Conservation (phyloP, 1,140 invertebrate genomes). For the Plodia interpunctella region DNA sequence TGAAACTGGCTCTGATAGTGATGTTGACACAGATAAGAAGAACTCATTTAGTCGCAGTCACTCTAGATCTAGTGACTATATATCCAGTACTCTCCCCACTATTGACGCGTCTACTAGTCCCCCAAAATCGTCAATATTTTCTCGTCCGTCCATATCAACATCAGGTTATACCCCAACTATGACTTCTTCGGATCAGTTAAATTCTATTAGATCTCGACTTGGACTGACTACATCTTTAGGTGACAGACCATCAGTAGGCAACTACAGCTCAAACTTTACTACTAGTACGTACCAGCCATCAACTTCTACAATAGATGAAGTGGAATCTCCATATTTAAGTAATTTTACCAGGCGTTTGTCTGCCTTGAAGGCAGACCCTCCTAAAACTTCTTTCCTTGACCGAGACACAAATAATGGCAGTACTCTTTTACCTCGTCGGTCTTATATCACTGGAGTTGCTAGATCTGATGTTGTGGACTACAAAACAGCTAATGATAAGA, state of each 20-base stretch:
- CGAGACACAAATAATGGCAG: slow-evolving; percentile 63
- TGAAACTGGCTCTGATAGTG: slow-evolving; percentile 79
- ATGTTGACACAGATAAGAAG: slow-evolving; percentile 63
- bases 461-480: slow-evolving; percentile 71
- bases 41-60: slow-evolving; percentile 49
- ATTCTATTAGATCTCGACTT: slow-evolving; percentile 74
- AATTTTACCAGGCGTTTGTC: slow-evolving; percentile 81
- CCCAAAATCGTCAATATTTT: slow-evolving; percentile 58
- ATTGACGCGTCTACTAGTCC: slow-evolving; percentile 47
- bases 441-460: slow-evolving; percentile 52
- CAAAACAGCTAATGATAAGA: slow-evolving; percentile 68
- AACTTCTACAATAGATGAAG: slow-evolving; percentile 59
- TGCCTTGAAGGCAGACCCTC: slow-evolving; percentile 70
- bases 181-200: slow-evolving; percentile 72
- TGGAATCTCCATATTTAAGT: slow-evolving; percentile 82
- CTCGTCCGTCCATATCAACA: slow-evolving; percentile 50
- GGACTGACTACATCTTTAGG: slow-evolving; percentile 60
- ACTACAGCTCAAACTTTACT: slow-evolving; percentile 46
- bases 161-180: slow-evolving; percentile 49
- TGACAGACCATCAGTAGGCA: slow-evolving; percentile 47
- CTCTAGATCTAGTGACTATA: slow-evolving; percentile 67
- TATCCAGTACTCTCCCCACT: slow-evolving; percentile 59
- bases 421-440: slow-evolving; percentile 48
- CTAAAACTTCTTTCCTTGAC: slow-evolving; percentile 50
- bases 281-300: slow-evolving; percentile 56